Percentiles rank a stretch among this genome's conserved stretches.
These are phyloP conservation scores for Trichopria drosophilae DNA, from an alignment of 2,888 invertebrate genomes.

Conservation along the genomic window DNA sequence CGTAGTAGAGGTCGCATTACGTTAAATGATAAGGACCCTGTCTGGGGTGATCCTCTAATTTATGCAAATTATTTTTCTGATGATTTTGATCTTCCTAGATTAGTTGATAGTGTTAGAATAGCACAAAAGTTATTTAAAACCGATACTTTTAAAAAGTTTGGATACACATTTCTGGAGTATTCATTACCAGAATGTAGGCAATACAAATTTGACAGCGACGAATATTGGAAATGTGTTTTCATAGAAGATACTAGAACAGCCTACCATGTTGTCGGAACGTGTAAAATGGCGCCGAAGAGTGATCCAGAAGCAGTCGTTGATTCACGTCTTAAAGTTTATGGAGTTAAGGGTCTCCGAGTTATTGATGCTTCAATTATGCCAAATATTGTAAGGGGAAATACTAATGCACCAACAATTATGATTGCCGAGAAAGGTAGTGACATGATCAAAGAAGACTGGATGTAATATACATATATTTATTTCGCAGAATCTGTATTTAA, in stretches of 20 bases:
- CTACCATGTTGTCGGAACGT: conserved; percentile 68
- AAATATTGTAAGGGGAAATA: conserved; percentile 65
- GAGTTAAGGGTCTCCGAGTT: conserved; percentile 64
- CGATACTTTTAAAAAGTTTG: conserved; percentile 62
- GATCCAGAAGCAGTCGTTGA: conserved; percentile 68
- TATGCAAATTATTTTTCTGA: conserved; percentile 63
- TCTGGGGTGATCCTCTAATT: conserved; percentile 66
- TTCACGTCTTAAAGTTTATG: conserved; percentile 60
- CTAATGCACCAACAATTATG: conserved; percentile 69
- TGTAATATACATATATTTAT: too few species aligned
- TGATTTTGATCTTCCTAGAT: conserved; percentile 62
- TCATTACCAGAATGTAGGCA: conserved; percentile 62
- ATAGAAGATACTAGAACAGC: conserved; percentile 63
- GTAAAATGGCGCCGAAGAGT: conserved; percentile 68
- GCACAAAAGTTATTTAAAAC: conserved; percentile 62
- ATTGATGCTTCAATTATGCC: conserved; percentile 71
- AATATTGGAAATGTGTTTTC: conserved; percentile 68
- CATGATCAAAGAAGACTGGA: conserved; percentile 64
- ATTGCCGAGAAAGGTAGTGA: conserved; percentile 71
- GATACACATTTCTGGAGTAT: conserved; percentile 60
- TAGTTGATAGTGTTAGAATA: conserved; percentile 63
- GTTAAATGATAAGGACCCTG: conserved; percentile 67
- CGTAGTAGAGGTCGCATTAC: conserved; percentile 67
- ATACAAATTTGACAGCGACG: conserved; percentile 60
- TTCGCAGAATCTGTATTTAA: too few species aligned